Evolutionary conservation across 1,140 invertebrate species (phyloP), one percentile per base, ranked within the genome.

Genomic region (Hyles euphorbiae): DNA sequence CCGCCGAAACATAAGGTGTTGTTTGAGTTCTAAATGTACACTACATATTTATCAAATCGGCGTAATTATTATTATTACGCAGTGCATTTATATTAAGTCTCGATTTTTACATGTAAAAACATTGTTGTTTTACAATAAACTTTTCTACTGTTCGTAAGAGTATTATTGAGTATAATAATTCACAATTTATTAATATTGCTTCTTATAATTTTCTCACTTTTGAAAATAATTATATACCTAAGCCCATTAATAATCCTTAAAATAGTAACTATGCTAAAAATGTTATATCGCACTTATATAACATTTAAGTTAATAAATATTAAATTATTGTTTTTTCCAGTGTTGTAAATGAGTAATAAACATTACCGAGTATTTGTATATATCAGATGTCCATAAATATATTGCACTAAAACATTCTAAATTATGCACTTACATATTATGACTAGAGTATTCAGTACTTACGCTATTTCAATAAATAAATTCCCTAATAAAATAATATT

Each of bases 401-500:
- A 86, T 83, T 86, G 83, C 83, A 86, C 83, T 71, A 70, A 74
- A 65, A 72, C 61, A 69, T 58, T 52, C 68, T 54, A 40, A 40
- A 40, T 40, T 61, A 63, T 44, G 57, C 56, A 66, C 53, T 66
- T 44, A 43, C 59, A 65, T 59, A 58, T 68, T 70, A 65, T 64
- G 69, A 74, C 67, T 73, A 72, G 70, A 74, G 66, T 77, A 73
- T 68, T 69, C 65, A 67, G 66, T 76, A 63, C 55, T 60, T 63
- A 53, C 43, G 4, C 33, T 34, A 52, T 52, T 34, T 52, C n/a
- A 50, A 34, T 34, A 68, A 63, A 65, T 64, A 62, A 70, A 67
- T 51, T 61, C 55, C 32, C 59, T 58, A 61, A 69, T 64, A 61
- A 63, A 57, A 56, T 60, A 68, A 61, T 54, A 54, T 54, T 54